Base-by-base conservation (phyloP, 92 coral and sea anemone species). In the Zoanthus gigantus region DNA sequence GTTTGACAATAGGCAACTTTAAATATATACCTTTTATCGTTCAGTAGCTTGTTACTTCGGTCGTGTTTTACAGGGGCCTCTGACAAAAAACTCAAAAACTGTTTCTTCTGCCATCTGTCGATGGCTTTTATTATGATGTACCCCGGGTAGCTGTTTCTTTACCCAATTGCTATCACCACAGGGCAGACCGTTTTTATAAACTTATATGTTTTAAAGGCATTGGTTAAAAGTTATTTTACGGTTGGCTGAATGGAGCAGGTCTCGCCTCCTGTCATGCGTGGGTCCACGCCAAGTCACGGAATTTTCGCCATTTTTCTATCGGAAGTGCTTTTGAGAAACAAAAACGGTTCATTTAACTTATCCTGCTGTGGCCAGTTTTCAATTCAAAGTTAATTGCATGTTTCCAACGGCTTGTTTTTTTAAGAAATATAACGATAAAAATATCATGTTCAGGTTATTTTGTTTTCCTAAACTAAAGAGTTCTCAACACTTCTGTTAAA, bases 191-290 rank as follows among this genome's bases (percentile, higher is more conserved):
- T 23, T 34, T 42, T n/a, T 37, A 37, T 37, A 37, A 37, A 37
- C 42, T 37, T 37, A 37, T 37, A 37, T 2, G 46, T 63, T 80
- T 42, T 37, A 63, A 45, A 29, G 18, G 11, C 84, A 80, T 80
- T 80, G 84, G 84, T 4, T 80, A 9, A 56, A 80, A 30, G 42
- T 37, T 44, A 37, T 8, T 18, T 47, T 14, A 60, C 12, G 61
- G 17, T 7, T 63, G 84, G 13, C 32, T 79, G 84, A 80, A 80
- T 80, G 18, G 74, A 65, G 13, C 84, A 61, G 84, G 84, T 80
- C 65, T 65, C 18, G 34, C 44, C 17, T 47, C 42, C 18, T 15
- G 23, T 37, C 42, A 37, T 37, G 42, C 4, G 46, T 11, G 11
- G 63, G 17, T 14, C 65, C n/a, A 58, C 4, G 65, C 18, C 3